Evolutionary conservation across 2,888 invertebrate species (phyloP).

Genomic region (Helicoverpa assulta): DNA sequence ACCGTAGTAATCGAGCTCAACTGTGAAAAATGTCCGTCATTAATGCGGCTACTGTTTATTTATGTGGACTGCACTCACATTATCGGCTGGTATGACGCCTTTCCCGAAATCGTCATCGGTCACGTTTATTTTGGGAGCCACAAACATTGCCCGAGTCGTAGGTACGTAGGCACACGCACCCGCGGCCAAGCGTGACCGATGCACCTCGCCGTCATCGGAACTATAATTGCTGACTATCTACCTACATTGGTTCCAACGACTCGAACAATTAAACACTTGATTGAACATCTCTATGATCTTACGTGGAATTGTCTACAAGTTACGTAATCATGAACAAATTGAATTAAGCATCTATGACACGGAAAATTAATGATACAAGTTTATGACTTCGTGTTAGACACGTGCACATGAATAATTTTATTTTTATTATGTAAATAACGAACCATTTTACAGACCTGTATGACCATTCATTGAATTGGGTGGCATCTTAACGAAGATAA

Average conservation of each 20-base stretch:
- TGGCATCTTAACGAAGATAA: not conserved
- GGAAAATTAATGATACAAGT: slow-evolving; percentile 20
- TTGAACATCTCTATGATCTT: slow-evolving; percentile 36
- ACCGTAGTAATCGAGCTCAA: slow-evolving; percentile 71
- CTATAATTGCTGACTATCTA: slow-evolving; percentile 34
- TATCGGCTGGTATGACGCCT: slow-evolving; percentile 78
- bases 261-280: slow-evolving; percentile 49
- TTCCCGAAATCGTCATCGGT: slow-evolving; percentile 80
- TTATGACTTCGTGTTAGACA: slow-evolving; percentile 23
- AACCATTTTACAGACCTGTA: not conserved
- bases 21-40: slow-evolving; percentile 73
- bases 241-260: slow-evolving; percentile 24
- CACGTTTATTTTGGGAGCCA: slow-evolving; percentile 83
- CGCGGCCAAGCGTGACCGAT: slow-evolving; percentile 45
- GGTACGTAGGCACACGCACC: slow-evolving; percentile 44
- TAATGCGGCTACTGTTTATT: slow-evolving; percentile 75
- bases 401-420: not conserved
- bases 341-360: slow-evolving; percentile 9
- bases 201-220: slow-evolving; percentile 49
- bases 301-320: slow-evolving; percentile 36
- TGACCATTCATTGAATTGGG: not conserved
- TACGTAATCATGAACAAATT: slow-evolving; percentile 29
- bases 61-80: slow-evolving; percentile 72
- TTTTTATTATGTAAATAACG: not conserved
- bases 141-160: slow-evolving; percentile 62